A percentile compares a stretch with the other conserved stretches of the same genome.
Conservation (phyloP, 2,797 vertebrate genomes). For the Sebastes cheni region DNA sequence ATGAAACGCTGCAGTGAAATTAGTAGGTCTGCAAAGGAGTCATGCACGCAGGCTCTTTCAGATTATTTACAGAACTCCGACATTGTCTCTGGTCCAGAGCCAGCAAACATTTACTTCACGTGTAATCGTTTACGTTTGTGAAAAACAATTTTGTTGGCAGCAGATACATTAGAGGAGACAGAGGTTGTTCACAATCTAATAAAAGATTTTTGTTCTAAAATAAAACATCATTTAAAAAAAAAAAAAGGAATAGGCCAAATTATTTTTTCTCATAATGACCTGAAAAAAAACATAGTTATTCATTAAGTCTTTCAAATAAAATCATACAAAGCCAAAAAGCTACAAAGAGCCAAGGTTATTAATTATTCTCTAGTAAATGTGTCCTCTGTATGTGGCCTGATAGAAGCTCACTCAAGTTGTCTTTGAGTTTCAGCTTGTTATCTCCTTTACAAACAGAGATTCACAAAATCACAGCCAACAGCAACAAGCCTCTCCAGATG, state of each 20-base stretch:
- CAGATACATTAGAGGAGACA: not conserved
- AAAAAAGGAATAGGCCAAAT: not conserved
- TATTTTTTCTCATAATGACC: not conserved
- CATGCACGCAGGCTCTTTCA: not conserved
- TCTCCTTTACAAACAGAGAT: slow-evolving; percentile 4
- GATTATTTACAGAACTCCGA: slow-evolving; percentile 16
- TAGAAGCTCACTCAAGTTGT: not conserved
- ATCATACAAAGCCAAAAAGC: not conserved
- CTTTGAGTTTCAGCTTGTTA: not conserved
- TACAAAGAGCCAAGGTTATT: not conserved
- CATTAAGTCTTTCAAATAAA: not conserved
- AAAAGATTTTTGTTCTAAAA: not conserved
- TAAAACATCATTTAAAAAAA: not conserved
- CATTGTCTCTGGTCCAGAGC: slow-evolving; percentile 7
- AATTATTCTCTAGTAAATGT: not conserved
- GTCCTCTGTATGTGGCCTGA: not conserved
- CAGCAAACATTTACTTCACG: slow-evolving; percentile 20
- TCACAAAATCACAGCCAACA: slow-evolving; percentile 16
- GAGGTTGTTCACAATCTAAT: not conserved
- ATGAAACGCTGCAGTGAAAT: not conserved
- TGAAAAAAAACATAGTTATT: not conserved
- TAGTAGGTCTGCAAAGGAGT: not conserved
- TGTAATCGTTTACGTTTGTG: not conserved
- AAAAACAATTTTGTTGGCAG: slow-evolving; percentile 2
- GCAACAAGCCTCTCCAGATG: slow-evolving; percentile 32